Evolutionary conservation across 2,113 vertebrate species (phyloP), one percentile per base, ranked within the genome.

Genomic region (Beaufortia kweichowensis): DNA sequence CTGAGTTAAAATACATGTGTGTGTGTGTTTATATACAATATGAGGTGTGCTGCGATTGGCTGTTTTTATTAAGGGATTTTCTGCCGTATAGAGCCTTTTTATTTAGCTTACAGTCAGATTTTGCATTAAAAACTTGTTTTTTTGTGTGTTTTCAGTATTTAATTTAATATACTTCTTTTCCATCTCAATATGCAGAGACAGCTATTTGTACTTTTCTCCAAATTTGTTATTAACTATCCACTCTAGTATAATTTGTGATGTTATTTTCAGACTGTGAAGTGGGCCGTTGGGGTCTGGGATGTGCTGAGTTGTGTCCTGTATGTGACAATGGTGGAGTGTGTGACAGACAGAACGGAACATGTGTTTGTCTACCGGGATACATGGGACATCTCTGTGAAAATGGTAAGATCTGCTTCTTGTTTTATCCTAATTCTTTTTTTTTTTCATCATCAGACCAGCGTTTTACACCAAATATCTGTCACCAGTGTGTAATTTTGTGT

Each of bases 261-360:
- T 62, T 12, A 26, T 14, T 61, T 66, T 29, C 81, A 95, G 94
- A 89, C 61, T 95, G 94, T 71, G 92, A 91, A 0, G 88, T 86
- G 1, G 93, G 92, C 2, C 91, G 0, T 78, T 95, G 94, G 94
- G 94, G 94, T 0, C 78, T 64, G 0, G 92, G 92, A 75, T 95
- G 94, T 84, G 91, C 91, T 81, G 86, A 92, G 82, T 83, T 89
- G 12, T 95, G 94, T 75, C 90, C 87, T 0, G 46, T 56, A 0
- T 95, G 94, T 2, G 84, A 90, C 2, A 91, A 94, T 0, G 85
- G 83, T 0, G 93, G 81, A 9, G 60, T 71, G 81, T 95, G 93
- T 23, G 81, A 90, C 21, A 91, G 84, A 0, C 15, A 66, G 79
- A 88, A 89, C 0, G 94, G 94, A 7, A 43, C 70, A 68, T 95